Percentiles rank a stretch among this genome's conserved stretches.
Conservation (phyloP, 2,888 invertebrate genomes). For the Incurvaria masculella region DNA sequence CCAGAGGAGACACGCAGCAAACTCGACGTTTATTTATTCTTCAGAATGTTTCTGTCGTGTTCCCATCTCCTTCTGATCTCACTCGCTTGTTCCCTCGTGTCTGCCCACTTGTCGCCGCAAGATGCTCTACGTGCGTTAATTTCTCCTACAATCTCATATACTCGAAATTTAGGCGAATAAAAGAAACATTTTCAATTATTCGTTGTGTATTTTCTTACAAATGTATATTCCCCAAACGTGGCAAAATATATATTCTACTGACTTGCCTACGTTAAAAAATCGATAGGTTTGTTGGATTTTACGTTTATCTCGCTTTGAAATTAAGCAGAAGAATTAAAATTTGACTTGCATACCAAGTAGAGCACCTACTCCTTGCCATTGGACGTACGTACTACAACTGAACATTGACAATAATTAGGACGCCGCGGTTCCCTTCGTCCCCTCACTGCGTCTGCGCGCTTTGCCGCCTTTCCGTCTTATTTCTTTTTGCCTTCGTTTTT, state of each 20-base stretch:
- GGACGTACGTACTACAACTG: neutral
- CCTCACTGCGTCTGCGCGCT: slow-evolving; percentile 21
- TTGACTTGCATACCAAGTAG: too few species aligned
- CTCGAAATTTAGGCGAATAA: too few species aligned
- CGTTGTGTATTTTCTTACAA: too few species aligned
- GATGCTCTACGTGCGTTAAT: neutral
- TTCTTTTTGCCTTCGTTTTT: slow-evolving; percentile 28
- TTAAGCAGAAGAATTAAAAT: too few species aligned
- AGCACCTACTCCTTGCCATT: neutral
- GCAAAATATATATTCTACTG: too few species aligned
- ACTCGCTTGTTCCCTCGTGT: neutral
- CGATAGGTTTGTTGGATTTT: too few species aligned
- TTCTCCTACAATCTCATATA: too few species aligned
- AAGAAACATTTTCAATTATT: too few species aligned
- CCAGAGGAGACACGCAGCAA: slow-evolving; percentile 17
- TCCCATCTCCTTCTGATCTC: slow-evolving; percentile 23
- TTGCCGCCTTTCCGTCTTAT: neutral
- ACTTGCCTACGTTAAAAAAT: too few species aligned
- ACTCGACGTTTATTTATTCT: slow-evolving; percentile 51
- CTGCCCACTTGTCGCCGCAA: neutral
- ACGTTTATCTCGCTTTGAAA: too few species aligned
- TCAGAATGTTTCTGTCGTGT: slow-evolving; percentile 43
- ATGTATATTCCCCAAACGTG: too few species aligned
- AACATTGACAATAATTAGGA: slow-evolving; percentile 31
- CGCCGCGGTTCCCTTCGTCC: slow-evolving; percentile 26